A percentile compares a stretch with the other conserved stretches of the same genome.
phyloP scores from a whole-genome alignment of 2,888 invertebrate genomes.

The Willowsia nigromaculata region DNA sequence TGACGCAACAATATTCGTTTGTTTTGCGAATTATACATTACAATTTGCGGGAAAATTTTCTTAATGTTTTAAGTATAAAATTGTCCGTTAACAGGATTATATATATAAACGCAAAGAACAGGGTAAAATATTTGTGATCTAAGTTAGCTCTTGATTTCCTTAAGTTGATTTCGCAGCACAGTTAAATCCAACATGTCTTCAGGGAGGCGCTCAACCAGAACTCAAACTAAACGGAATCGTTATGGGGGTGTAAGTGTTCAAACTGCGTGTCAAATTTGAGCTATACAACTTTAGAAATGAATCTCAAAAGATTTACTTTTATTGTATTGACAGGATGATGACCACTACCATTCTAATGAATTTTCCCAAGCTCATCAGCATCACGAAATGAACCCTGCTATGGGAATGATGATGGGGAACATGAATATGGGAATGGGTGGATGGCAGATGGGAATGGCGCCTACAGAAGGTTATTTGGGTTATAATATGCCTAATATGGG shows the following conservation, averaged over 20 bases:
- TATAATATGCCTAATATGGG: neutral
- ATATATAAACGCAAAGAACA: too few relatives aligned
- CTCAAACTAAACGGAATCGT: neutral
- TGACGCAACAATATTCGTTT: too few relatives aligned
- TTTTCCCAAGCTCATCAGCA: neutral
- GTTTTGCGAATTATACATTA: too few relatives aligned
- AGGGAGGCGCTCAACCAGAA: neutral
- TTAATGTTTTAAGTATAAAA: too few relatives aligned
- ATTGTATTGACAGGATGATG: neutral
- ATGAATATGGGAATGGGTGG: neutral
- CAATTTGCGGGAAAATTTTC: too few relatives aligned
- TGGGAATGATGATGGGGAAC: slow-evolving; percentile 17
- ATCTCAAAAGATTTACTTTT: too few relatives aligned
- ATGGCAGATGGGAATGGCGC: slow-evolving; percentile 27
- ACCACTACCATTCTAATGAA: neutral
- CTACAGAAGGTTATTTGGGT: neutral
- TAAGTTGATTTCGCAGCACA: too few relatives aligned
- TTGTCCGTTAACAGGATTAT: too few relatives aligned
- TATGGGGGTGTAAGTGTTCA: neutral
- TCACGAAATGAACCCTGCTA: neutral
- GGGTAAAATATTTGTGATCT: too few relatives aligned
- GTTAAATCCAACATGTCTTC: neutral
- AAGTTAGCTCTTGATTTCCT: too few relatives aligned
- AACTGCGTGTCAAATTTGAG: too few relatives aligned
- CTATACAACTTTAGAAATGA: too few relatives aligned